phyloP scores from a whole-genome alignment of 2,888 invertebrate genomes.

The Chrysomela aeneicollis region DNA sequence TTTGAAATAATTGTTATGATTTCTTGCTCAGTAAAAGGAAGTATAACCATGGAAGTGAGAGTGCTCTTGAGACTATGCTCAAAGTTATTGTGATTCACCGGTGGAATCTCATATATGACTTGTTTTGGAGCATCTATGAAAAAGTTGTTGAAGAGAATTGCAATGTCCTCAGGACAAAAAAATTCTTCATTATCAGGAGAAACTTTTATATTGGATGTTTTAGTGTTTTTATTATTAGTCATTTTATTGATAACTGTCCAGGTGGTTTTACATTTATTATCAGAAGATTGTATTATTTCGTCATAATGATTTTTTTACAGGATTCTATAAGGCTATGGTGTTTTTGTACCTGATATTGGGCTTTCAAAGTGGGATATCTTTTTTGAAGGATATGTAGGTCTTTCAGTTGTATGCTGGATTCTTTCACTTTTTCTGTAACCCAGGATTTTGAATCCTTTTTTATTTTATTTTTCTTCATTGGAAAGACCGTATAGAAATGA shows the following conservation, averaged over 20 bases:
- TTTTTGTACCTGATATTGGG: neutral
- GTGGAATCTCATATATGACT: neutral
- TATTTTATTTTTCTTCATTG: too few species aligned
- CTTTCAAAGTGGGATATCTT: too few species aligned
- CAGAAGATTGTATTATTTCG: neutral
- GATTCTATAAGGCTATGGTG: neutral
- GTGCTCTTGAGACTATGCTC: constrained; percentile 6
- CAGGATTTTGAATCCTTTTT: too few species aligned
- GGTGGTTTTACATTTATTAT: neutral
- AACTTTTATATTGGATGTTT: constrained; percentile 3
- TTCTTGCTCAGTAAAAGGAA: too few species aligned
- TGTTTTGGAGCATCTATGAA: too few species aligned
- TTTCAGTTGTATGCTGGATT: too few species aligned
- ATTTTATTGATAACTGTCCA: constrained; percentile 4
- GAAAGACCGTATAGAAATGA: too few species aligned
- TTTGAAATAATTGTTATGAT: neutral
- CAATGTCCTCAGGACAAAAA: constrained; percentile 7
- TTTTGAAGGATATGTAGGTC: too few species aligned
- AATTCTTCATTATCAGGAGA: constrained; percentile 1
- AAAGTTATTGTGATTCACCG: neutral
- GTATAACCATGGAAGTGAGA: neutral
- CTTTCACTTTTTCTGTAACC: too few species aligned
- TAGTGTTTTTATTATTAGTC: neutral
- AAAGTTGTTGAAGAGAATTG: constrained; percentile 3
- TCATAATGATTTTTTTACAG: constrained; percentile 4